A percentile compares a stretch with the other conserved stretches of the same genome.
These are phyloP conservation scores for Mormyrops attenuatus DNA, from an alignment of 2,797 vertebrate species.

Conservation along the genomic window DNA sequence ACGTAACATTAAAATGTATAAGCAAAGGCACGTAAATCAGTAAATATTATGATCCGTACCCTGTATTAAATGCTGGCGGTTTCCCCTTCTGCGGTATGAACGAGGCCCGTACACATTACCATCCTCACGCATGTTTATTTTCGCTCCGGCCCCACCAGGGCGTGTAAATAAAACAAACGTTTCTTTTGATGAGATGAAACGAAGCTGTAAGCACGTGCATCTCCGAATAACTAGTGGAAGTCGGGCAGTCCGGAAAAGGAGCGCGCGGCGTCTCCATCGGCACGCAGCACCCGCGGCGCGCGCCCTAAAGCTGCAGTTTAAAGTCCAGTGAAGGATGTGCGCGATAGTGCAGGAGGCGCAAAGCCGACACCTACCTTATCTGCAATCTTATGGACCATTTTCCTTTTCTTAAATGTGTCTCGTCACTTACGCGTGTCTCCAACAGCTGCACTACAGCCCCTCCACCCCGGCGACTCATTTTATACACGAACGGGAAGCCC, in stretches of 20 bases:
- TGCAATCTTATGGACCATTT: conserved; percentile 37
- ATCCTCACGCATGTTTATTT: background rate
- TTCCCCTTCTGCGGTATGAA: background rate
- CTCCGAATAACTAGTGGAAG: background rate
- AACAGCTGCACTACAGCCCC: background rate
- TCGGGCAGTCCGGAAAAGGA: background rate
- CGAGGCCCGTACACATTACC: background rate
- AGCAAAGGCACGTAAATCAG: background rate
- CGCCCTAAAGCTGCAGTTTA: background rate
- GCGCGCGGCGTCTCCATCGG: background rate
- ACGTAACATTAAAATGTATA: background rate
- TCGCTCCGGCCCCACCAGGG: background rate
- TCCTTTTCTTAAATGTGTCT: background rate
- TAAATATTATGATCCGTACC: background rate
- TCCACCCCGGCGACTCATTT: background rate
- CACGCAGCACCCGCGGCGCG: background rate
- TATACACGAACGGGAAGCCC: background rate
- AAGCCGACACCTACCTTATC: conserved; percentile 30
- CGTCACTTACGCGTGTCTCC: background rate
- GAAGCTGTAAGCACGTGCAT: background rate
- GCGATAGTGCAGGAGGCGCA: background rate
- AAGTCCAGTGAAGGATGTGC: background rate
- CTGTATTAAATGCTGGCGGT: background rate
- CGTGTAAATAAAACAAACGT: background rate
- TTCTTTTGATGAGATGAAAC: background rate